Evolutionary conservation across 2,797 vertebrate species (phyloP), one percentile per base, ranked within the genome.

Genomic region (Falco naumanni): DNA sequence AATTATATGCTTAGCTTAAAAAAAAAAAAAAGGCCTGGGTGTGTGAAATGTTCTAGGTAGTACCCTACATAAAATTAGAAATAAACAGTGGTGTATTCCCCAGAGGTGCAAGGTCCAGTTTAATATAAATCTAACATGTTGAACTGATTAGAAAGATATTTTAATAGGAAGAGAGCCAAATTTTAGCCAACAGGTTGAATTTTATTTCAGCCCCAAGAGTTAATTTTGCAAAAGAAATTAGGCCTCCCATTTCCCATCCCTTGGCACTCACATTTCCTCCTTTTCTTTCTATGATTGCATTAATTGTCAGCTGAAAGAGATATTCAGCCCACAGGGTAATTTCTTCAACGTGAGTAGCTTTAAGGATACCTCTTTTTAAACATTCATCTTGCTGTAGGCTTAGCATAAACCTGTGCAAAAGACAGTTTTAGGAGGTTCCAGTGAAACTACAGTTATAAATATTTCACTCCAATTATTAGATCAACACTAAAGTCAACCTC

Each of bases 151-250:
- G 15, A 45, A 56, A 96, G 56, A 63, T 87, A 95, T 97, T 97
- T 97, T 65, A 96, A 92, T 60, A 90, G 91, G 83, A 89, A 95
- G 84, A 97, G 72, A 77, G 47, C 21, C 90, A 97, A 90, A 72
- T 86, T 91, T 91, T 93, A 92, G 75, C 87, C 80, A 97, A 95
- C 79, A 95, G 63, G 85, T 96, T 97, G 69, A 89, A 75, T 97
- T 97, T 97, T 93, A 89, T 90, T 97, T 97, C 94, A 95, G 68
- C 29, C 65, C 20, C 54, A 63, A 54, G 64, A 96, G 57, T 90
- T 97, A 96, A 96, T 93, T 91, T 87, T 94, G 61, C 68, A 82
- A 60, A 97, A 97, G 70, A 97, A 93, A 94, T 93, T 43, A 77
- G 83, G 13, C 53, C 84, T 89, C 34, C n/a, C 31, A 21, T 97